Percentiles rank a stretch among this genome's conserved stretches.
These are phyloP conservation scores for Sporophila hypoxantha DNA, from an alignment of 2,113 vertebrate genomes.

Conservation along the genomic window DNA sequence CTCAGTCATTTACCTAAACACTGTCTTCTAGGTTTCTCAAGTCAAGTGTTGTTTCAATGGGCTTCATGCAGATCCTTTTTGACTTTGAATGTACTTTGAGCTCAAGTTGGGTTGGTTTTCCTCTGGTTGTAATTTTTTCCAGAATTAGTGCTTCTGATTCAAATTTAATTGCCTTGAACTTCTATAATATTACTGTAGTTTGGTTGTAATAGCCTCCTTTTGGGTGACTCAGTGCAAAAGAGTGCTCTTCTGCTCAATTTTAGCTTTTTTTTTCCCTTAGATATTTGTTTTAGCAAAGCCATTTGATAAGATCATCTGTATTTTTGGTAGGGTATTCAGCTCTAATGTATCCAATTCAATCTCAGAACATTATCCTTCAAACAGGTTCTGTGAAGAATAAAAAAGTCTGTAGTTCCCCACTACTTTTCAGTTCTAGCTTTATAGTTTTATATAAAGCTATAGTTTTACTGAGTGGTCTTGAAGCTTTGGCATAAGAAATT, in stretches of 20 bases:
- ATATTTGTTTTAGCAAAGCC: background rate
- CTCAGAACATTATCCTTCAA: background rate
- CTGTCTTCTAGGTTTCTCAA: background rate
- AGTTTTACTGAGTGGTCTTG: background rate
- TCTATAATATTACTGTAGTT: background rate
- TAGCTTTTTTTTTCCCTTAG: background rate
- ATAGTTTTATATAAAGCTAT: too few species aligned
- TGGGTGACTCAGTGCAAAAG: background rate
- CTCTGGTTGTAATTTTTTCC: background rate
- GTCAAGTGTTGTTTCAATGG: background rate
- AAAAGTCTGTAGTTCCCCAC: background rate
- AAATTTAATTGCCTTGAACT: background rate
- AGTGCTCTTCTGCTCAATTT: background rate
- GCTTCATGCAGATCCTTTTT: background rate
- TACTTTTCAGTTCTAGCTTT: background rate
- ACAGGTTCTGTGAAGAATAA: background rate
- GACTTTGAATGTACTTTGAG: background rate
- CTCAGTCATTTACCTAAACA: background rate
- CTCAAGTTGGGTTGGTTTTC: accelerated
- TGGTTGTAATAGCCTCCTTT: background rate
- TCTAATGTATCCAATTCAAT: background rate
- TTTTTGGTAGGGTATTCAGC: background rate
- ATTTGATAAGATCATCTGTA: background rate
- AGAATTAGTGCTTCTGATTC: background rate
- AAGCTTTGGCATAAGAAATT: background rate